Percentiles rank a stretch among this genome's conserved stretches.
phyloP scores from a whole-genome alignment of 2,797 vertebrate genomes.

The Amblyraja radiata region DNA sequence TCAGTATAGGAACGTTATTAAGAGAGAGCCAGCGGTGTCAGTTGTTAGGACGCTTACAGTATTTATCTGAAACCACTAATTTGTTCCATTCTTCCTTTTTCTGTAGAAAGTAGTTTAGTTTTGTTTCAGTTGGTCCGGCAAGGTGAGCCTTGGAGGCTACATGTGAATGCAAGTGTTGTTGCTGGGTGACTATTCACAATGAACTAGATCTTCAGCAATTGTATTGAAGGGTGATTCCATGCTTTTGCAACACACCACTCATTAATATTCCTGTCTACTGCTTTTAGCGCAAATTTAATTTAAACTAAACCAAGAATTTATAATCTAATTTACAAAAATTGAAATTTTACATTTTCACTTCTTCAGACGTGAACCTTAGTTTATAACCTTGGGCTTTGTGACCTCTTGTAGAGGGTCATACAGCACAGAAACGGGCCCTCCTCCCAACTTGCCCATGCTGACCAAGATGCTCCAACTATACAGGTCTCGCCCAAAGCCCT shows the following conservation, averaged over 20 bases:
- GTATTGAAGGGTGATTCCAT: not conserved
- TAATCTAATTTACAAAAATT: not conserved
- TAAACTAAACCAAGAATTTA: not conserved
- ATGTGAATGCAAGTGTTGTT: not conserved
- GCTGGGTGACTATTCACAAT: not conserved
- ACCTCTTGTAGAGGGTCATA: too few species aligned
- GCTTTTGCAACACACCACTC: not conserved
- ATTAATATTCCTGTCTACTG: not conserved
- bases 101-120: not conserved
- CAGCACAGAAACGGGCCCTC: too few species aligned
- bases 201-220: not conserved
- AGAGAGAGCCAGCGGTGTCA: too few species aligned
- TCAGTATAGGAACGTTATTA: not conserved
- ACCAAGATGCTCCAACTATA: too few species aligned
- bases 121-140: not conserved
- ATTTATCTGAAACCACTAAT: not conserved
- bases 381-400: too few species aligned
- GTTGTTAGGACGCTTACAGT: not conserved
- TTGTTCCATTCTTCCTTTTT: not conserved
- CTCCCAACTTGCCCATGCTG: too few species aligned
- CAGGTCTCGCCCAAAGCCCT: too few species aligned
- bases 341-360: not conserved
- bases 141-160: slow-evolving; percentile 3
- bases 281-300: not conserved
- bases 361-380: too few species aligned